Conservation (phyloP, 2,113 vertebrate genomes). For the Callocephalon fimbriatum region DNA sequence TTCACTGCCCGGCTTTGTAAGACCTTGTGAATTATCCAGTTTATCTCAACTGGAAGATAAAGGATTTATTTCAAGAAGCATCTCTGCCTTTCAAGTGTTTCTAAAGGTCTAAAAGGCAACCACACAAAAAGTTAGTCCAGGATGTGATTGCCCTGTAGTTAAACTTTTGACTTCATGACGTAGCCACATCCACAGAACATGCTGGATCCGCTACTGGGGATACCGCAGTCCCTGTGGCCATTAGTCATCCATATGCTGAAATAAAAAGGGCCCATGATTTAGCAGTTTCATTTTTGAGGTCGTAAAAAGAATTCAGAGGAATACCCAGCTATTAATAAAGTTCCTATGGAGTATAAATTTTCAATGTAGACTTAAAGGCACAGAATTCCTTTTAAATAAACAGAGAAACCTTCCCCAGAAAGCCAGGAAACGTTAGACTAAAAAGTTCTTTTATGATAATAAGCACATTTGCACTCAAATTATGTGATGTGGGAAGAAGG, state of each 20-base stretch:
- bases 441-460: not conserved
- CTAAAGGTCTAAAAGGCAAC: not conserved
- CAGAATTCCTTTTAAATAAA: conserved; percentile 23
- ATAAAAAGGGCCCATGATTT: not conserved
- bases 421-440: not conserved
- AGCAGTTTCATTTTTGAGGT: conserved; percentile 45
- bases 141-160: not conserved
- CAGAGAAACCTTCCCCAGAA: not conserved
- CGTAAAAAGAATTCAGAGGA: conserved; percentile 18
- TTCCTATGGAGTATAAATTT: conserved; percentile 1
- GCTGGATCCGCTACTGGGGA: not conserved
- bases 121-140: not conserved
- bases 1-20: not conserved
- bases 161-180: not conserved
- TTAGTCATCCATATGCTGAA: not conserved
- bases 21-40: rapidly evolving
- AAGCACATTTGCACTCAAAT: conserved; percentile 13
- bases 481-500: not conserved
- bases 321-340: conserved; percentile 7
- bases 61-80: not conserved
- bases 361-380: not conserved
- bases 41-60: rapidly evolving
- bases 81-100: not conserved
- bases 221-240: not conserved
- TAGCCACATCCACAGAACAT: not conserved